Evolutionary conservation across 64 coral and sea anemone genomes (phyloP), one percentile per base, ranked within the genome.

Genomic region (Cladopsammia gracilis): DNA sequence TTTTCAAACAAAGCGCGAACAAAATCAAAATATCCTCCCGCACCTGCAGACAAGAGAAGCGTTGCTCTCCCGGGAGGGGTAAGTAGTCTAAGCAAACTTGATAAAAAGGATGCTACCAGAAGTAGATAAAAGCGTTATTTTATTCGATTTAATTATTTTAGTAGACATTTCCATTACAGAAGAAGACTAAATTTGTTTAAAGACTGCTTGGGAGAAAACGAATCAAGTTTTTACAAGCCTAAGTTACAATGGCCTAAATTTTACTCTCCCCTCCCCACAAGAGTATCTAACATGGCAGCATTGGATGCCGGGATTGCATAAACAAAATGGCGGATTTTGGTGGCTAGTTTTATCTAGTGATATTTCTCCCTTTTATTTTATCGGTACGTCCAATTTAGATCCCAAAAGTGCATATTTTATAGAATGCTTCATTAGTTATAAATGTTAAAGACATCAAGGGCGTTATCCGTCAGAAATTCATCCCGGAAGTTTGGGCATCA

Each of bases 1-100:
- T 88, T 87, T 88, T 88, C 48, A 88, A 88, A 74, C 86, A 73
- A 76, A 73, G 86, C 86, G 86, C 86, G 86, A 71, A 88, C 13
- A 48, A 52, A 34, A 45, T 52, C 48, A 67, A 86, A 10, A 13
- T 42, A 19, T 25, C 14, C 48, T 43, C 42, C 86, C 49, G 15
- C 86, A 88, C 67, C 68, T 58, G 85, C 45, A 75, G 72, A 50
- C 72, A 9, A 15, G 4, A 49, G 24, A 68, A 18, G 20, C 26
- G 12, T 2, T 22, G 64, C 43, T 59, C 7, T 83, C 57, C 14
- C 5, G 18, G 79, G 59, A 47, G 79, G 61, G 62, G 80, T 84
- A 49, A 47, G 61, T 24, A 5, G 5, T 3, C 20, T 6, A 50
- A 20, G 15, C 80, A 66, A 10, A 20, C 18, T 25, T 24, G 8